These are phyloP conservation scores for Glaucidium brasilianum DNA, from an alignment of 2,113 vertebrate species.

Conservation along the genomic window DNA sequence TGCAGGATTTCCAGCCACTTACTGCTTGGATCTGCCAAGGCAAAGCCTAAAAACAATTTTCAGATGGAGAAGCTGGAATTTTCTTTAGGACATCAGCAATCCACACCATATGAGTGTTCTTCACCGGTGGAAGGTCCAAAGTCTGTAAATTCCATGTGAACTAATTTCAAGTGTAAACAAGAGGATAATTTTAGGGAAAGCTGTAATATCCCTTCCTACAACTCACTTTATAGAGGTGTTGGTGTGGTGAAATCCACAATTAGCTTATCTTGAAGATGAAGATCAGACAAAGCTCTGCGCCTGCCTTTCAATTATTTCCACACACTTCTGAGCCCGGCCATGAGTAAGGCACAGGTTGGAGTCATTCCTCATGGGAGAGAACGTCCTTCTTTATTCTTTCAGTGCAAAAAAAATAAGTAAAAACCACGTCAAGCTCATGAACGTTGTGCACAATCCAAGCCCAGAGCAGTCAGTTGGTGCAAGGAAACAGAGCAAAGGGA, in stretches of 20 bases:
- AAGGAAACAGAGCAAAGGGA: background rate
- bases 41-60: background rate
- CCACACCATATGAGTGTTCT: background rate
- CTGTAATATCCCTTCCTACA: background rate
- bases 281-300: background rate
- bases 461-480: background rate
- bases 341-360: background rate
- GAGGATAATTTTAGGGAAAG: background rate
- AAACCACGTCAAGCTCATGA: fast-evolving
- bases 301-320: background rate
- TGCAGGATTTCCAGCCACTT: conserved; percentile 39
- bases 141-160: background rate
- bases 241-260: background rate
- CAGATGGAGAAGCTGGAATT: background rate
- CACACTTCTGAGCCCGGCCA: background rate
- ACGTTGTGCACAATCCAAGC: background rate
- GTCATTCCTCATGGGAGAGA: background rate
- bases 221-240: background rate
- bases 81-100: background rate
- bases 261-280: background rate
- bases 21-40: background rate
- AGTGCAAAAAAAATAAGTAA: background rate
- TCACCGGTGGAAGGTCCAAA: background rate
- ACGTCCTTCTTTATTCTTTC: background rate
- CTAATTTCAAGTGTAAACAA: background rate